Percentiles rank a stretch among this genome's conserved stretches.
Conservation (phyloP, 2,888 invertebrate species). For the Zygaena filipendulae region DNA sequence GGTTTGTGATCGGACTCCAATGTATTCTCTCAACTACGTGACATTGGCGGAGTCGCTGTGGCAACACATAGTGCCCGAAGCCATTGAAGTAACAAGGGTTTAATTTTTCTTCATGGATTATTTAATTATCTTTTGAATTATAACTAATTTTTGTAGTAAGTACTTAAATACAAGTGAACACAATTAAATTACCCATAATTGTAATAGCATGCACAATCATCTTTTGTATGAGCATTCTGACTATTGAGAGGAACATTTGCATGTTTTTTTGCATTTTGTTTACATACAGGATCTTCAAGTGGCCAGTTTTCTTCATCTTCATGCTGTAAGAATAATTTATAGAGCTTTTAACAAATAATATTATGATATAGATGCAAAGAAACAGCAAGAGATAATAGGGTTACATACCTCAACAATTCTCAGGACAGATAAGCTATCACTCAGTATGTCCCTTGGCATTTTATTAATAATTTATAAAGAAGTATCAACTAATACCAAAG, state of each 20-base stretch:
- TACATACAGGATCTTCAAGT: constrained; percentile 39
- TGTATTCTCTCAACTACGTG: no score
- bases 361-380: background rate
- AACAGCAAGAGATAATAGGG: background rate
- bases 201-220: constrained; percentile 63
- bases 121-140: no score
- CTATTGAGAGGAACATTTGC: constrained; percentile 30
- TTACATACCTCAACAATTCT: constrained; percentile 67
- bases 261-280: constrained; percentile 36
- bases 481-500: constrained; percentile 2
- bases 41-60: no score
- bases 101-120: no score
- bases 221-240: constrained; percentile 38
- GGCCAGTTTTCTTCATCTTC: constrained; percentile 59
- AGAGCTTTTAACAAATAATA: background rate
- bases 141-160: no score
- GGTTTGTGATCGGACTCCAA: no score
- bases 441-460: constrained; percentile 76
- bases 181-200: constrained; percentile 71
- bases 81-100: no score
- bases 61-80: no score
- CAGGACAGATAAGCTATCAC: constrained; percentile 72
- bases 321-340: constrained; percentile 33
- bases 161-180: no score
- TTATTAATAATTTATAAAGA: constrained; percentile 23